Percentiles rank a stretch among this genome's conserved stretches.
Evolutionary conservation across 2,113 vertebrate species (phyloP).

Genomic region (Forbesichthys papilliferus): DNA sequence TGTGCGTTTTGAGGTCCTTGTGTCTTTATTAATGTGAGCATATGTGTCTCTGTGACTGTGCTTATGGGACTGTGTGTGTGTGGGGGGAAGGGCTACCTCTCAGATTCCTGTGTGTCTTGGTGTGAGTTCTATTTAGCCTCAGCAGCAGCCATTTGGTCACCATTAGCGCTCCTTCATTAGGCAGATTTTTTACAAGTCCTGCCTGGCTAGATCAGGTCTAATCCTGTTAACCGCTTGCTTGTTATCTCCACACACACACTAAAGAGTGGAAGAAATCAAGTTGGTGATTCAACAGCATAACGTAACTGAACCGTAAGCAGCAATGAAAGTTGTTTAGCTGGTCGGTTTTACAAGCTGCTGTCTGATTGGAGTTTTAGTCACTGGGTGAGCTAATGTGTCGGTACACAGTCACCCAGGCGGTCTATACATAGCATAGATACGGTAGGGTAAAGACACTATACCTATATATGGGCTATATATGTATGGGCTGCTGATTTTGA

Average conservation of each 20-base stretch:
- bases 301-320: too few relatives aligned
- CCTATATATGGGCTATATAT: too few relatives aligned
- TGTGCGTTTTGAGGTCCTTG: neutral
- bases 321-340: too few relatives aligned
- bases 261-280: neutral
- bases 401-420: slow-evolving; percentile 21
- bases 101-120: slow-evolving; percentile 69
- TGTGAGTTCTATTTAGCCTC: slow-evolving; percentile 66
- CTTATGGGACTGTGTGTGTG: slow-evolving; percentile 19
- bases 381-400: slow-evolving; percentile 17
- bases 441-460: slow-evolving; percentile 21
- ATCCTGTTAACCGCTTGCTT: slow-evolving; percentile 38
- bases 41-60: slow-evolving; percentile 20
- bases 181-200: slow-evolving; percentile 34
- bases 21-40: slow-evolving; percentile 13
- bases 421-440: slow-evolving; percentile 18
- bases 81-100: slow-evolving; percentile 15
- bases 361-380: too few relatives aligned
- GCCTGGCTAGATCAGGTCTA: slow-evolving; percentile 45
- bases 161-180: slow-evolving; percentile 39
- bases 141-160: slow-evolving; percentile 64
- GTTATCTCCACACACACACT: slow-evolving; percentile 15
- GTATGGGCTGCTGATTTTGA: too few relatives aligned
- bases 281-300: too few relatives aligned
- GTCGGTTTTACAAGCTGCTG: too few relatives aligned